Base-by-base conservation (phyloP, 2,797 vertebrate species). In the Gymnoscopelus microlampas region DNA sequence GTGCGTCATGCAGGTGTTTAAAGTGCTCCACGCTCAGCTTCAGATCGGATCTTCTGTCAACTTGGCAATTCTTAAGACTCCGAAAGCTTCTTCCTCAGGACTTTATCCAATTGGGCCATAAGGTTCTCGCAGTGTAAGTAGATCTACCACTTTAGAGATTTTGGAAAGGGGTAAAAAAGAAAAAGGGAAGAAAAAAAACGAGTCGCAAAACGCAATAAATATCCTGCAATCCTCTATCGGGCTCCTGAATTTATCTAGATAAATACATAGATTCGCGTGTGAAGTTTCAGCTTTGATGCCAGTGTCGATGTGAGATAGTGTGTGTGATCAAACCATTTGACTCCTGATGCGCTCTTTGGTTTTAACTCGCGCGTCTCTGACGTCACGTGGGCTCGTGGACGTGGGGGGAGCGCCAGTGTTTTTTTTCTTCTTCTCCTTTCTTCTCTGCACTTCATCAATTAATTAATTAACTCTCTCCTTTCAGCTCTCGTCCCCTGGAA, bases 321-420 rank as follows among this genome's bases (percentile, higher is more conserved):
- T 50, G 68, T 73, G 77, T 71, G 78, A 87, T 88, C 84, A 82
- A 83, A 78, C 77, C 84, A 69, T 55, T 80, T 75, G 64, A 81
- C 85, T 83, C 79, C 53, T 62, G 82, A 79, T 84, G 83, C 85
- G 81, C 88, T 76, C 86, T 87, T 87, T 85, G 81, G 76, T 85
- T 91, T 90, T 92, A 91, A 91, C 83, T 75, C 76, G 88, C 86
- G 83, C 76, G 82, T 78, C 35, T 79, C 68, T 92, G 91, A 92
- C 92, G 91, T 93, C 88, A 89, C 61, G 50, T 57, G 61, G 66
- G 78, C 66, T 57, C n/a, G 39, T 44, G 39, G 39, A 39, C 1
- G 35, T 1, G 35, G 9, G 39, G 8, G 39, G 8, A 9, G 39
- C 39, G 39, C 39, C 39, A 3, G 39, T 44, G 39, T 44, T 44